phyloP scores from a whole-genome alignment of 2,113 vertebrate species.

The Rhinichthys klamathensis region DNA sequence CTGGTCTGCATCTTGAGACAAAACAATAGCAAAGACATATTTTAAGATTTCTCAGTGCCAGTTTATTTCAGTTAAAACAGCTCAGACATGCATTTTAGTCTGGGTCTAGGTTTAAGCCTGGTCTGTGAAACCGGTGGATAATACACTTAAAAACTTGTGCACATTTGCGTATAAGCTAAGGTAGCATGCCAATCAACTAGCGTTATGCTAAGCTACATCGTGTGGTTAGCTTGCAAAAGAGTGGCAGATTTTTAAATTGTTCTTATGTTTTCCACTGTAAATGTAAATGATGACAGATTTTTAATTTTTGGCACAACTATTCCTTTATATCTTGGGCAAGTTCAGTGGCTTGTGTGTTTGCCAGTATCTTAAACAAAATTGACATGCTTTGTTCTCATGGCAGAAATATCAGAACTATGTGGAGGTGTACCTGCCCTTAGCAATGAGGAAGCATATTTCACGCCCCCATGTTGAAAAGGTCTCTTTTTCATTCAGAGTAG shows the following conservation, averaged over 20 bases:
- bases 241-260: not conserved
- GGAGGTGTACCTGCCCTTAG: conserved; percentile 17
- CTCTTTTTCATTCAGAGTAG: not conserved
- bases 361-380: not conserved
- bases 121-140: not conserved
- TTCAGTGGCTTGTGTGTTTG: not conserved
- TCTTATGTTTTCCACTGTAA: not conserved
- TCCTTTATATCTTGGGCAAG: not conserved
- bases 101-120: too few species aligned
- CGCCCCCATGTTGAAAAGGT: conserved; percentile 12
- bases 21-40: too few species aligned
- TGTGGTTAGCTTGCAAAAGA: not conserved
- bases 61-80: too few species aligned
- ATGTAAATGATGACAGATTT: not conserved
- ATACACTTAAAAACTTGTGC: not conserved
- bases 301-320: not conserved
- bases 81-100: too few species aligned
- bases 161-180: not conserved
- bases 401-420: conserved; percentile 13
- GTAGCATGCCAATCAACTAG: not conserved
- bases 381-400: conserved; percentile 9
- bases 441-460: not conserved
- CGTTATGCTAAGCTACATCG: not conserved
- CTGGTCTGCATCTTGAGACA: too few species aligned
- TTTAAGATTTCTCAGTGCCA: too few species aligned